These are phyloP conservation scores for Watersipora subatra DNA, from an alignment of 1,140 invertebrate species.

Conservation along the genomic window DNA sequence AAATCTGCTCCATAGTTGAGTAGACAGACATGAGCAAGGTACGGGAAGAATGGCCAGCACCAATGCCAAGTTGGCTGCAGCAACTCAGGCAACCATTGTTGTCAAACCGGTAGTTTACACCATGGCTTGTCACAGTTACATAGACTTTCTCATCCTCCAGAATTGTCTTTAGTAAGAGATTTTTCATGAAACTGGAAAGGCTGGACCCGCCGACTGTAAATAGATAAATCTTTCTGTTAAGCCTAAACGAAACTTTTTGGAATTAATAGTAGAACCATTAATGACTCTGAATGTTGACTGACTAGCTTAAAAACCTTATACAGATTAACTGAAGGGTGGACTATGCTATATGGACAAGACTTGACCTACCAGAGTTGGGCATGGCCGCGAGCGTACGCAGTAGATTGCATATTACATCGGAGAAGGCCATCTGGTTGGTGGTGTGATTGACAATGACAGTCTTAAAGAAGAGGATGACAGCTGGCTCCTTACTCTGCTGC, in stretches of 20 bases:
- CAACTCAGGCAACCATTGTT: too few species aligned
- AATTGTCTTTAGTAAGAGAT: conserved; percentile 67
- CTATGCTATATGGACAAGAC: too few species aligned
- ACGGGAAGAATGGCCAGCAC: conserved; percentile 49
- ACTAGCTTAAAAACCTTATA: too few species aligned
- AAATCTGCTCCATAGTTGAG: background rate
- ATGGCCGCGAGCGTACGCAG: conserved; percentile 52
- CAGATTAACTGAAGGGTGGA: too few species aligned
- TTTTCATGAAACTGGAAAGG: conserved; percentile 71
- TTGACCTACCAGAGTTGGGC: conserved; percentile 44
- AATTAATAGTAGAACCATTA: too few species aligned
- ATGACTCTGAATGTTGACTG: too few species aligned
- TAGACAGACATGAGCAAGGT: conserved; percentile 56
- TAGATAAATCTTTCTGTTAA: too few species aligned
- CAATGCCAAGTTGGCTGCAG: conserved; percentile 37
- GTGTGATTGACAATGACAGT: conserved; percentile 68
- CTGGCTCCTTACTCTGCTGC: too few species aligned
- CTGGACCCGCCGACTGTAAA: conserved; percentile 28
- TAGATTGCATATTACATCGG: conserved; percentile 59
- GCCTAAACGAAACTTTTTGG: too few species aligned
- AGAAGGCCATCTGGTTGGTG: conserved; percentile 66
- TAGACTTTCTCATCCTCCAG: conserved; percentile 69
- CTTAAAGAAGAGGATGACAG: conserved; percentile 38
- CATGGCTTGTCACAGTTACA: conserved; percentile 46
- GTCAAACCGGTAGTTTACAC: conserved; percentile 8